Evolutionary conservation across 2,888 invertebrate genomes (phyloP), one percentile per base, ranked within the genome.

Genomic region (Asteroscopus sphinx): DNA sequence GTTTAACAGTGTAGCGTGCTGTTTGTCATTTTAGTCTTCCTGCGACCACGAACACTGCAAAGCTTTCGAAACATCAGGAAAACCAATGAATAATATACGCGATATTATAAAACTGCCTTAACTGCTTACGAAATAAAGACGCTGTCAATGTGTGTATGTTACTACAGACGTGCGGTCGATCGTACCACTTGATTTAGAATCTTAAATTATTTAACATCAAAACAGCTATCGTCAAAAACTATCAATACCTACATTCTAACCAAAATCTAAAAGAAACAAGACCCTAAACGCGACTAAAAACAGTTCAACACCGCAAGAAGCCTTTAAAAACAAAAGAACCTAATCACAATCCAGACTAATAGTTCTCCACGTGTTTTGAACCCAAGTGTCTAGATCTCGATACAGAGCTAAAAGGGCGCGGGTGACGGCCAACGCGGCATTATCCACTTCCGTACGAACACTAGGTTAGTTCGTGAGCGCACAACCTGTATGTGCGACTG

Each of bases 401-500:
- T 87, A 85, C 82, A 81, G 77, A 77, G 82, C 83, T 84, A 41
- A 90, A 90, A 91, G 93, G 92, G 86, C 91, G 87, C 86, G 91
- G 93, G 93, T 92, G 93, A 92, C 91, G 85, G 82, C 77, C 83
- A 37, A 48, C 73, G 76, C 86, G 87, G 86, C 91, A 88, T 91
- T 90, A 88, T 89, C 82, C 85, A 91, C 91, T 92, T 92, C 92
- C 92, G 90, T 80, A 85, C 88, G 84, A 86, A 87, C 85, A 88
- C 87, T 89, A 83, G 91, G 90, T 89, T 89, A 91, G 80, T 88
- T 93, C 93, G 93, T 93, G 93, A 90, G 83, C 83, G 85, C 88
- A 85, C 92, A 92, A 89, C 90, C 91, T 89, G 88, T 92, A 88
- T 88, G 83, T 88, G 87, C 82, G 89, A 91, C 90, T 93, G 93